Evolutionary conservation across 2,797 vertebrate species (phyloP), one percentile per base, ranked within the genome.

Genomic region (Coreius guichenoti): DNA sequence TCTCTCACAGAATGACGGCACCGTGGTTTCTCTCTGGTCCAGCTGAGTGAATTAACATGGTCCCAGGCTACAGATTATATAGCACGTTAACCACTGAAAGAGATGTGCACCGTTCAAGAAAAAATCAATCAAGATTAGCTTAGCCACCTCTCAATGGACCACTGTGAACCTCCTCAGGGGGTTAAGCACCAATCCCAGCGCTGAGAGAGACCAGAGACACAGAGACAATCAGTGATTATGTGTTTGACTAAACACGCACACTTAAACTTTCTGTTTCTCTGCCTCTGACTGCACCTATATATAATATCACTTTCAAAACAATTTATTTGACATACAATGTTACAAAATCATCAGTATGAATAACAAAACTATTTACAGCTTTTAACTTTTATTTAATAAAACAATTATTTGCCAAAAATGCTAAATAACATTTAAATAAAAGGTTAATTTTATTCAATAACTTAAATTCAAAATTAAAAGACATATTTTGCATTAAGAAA

Each of bases 81-180:
- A 89, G 82, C 70, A 91, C 87, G 91, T 91, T 91, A 90, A 88
- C 89, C 89, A 87, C 90, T 91, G 86, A 87, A 89, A 83, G 88
- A 89, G 85, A 89, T 84, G 82, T 78, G 80, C 81, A 68, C 33
- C 21, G 74, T 82, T 79, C 92, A 86, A 89, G 87, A 90, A 90
- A 89, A 93, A 92, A 93, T 94, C 90, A 92, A 91, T 90, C 88
- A 56, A 91, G 92, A 94, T 94, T 93, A 92, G 91, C 89, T 91
- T 91, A 90, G 81, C 82, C 83, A 89, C 45, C 91, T 86, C 88
- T 94, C 84, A 85, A 86, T 82, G 83, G 89, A 87, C 86, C 85
- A 91, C 89, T 93, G 93, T 90, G 86, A 87, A 87, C 88, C 91
- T 80, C 93, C 87, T 92, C 89, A 90, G 93, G 93, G 93, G 90